Conservation (phyloP, 2,797 vertebrate species). For the Enteromius trimaculatus region DNA sequence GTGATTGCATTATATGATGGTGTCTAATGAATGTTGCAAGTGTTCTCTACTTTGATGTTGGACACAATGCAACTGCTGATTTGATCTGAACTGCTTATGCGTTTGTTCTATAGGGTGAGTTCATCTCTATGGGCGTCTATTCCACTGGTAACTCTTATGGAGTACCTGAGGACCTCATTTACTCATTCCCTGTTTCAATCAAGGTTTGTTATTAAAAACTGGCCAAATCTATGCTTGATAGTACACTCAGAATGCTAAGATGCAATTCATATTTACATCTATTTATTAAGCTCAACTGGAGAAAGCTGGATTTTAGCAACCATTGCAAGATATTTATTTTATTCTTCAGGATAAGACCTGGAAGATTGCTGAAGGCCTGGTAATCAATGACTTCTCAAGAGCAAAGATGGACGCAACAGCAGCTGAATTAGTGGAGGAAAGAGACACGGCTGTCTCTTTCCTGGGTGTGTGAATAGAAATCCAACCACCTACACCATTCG, state of each 20-base stretch:
- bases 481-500: slow-evolving; percentile 58
- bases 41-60: background rate
- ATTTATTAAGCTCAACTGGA: background rate
- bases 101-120: slow-evolving; percentile 81
- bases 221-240: background rate
- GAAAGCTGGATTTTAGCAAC: background rate
- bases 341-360: slow-evolving; percentile 82
- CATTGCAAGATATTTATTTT: background rate
- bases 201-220: slow-evolving; percentile 73
- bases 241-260: background rate
- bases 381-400: slow-evolving; percentile 86
- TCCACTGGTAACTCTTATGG: slow-evolving; percentile 90
- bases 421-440: slow-evolving; percentile 85
- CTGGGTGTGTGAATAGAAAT: slow-evolving; percentile 80
- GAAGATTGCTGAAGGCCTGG: slow-evolving; percentile 85
- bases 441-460: slow-evolving; percentile 85
- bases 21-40: background rate
- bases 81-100: background rate
- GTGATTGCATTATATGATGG: background rate
- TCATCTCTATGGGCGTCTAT: slow-evolving; percentile 94
- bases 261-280: background rate
- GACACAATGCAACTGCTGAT: background rate
- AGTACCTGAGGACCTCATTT: slow-evolving; percentile 89
- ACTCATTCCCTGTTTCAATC: slow-evolving; percentile 94
- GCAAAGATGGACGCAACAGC: slow-evolving; percentile 87